Evolutionary conservation across 1,140 invertebrate species (phyloP).

Genomic region (Holcopasites calliopsidis): DNA sequence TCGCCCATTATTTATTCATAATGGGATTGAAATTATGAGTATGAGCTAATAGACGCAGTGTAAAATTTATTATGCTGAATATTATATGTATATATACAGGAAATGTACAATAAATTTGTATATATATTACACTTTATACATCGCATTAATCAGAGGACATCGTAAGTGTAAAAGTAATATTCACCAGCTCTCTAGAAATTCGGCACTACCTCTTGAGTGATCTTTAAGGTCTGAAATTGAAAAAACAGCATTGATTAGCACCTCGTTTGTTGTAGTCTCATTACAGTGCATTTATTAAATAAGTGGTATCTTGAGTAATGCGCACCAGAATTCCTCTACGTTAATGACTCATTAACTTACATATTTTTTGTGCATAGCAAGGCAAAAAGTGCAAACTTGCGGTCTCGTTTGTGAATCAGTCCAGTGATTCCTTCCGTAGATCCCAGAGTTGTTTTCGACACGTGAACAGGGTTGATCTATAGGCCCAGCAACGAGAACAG

Average conservation of each 20-base stretch:
- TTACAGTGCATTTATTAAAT: too few species aligned
- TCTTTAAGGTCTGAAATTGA: slow-evolving; percentile 51
- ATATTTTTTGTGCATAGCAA: slow-evolving; percentile 69
- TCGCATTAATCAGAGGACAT: slow-evolving; percentile 40
- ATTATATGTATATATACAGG: slow-evolving; percentile 34
- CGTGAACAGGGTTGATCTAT: slow-evolving; percentile 68
- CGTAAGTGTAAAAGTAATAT: slow-evolving; percentile 12
- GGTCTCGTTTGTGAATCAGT: slow-evolving; percentile 45
- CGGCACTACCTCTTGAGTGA: slow-evolving; percentile 31
- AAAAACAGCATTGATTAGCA: neutral
- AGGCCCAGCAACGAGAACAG: slow-evolving; percentile 84
- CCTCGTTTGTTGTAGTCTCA: too few species aligned
- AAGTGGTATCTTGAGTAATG: too few species aligned
- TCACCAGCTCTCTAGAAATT: slow-evolving; percentile 43
- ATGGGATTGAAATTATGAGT: neutral
- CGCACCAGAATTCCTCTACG: too few species aligned
- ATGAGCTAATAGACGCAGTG: neutral
- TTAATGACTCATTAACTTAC: too few species aligned
- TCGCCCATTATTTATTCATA: neutral
- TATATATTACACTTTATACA: slow-evolving; percentile 14
- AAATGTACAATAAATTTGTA: slow-evolving; percentile 37
- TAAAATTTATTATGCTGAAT: slow-evolving; percentile 32
- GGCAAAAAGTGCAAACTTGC: slow-evolving; percentile 72
- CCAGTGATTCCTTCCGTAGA: slow-evolving; percentile 37
- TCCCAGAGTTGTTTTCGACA: slow-evolving; percentile 33